These are phyloP conservation scores for Boloria selene DNA, from an alignment of 2,888 invertebrate species.

Conservation along the genomic window DNA sequence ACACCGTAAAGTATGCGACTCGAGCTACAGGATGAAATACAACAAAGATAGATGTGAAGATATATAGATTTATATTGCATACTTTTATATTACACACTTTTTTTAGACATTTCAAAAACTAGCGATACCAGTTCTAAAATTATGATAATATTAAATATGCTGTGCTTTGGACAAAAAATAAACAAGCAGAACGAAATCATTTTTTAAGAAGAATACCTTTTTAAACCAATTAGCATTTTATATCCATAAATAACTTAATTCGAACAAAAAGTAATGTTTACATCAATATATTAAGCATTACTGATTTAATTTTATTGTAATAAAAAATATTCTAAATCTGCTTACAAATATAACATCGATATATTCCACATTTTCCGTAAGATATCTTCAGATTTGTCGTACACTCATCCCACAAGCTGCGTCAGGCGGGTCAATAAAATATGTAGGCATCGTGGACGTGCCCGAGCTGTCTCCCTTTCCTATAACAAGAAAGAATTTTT, in stretches of 20 bases:
- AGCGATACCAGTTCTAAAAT: no score
- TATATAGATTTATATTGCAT: background rate
- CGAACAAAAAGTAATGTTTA: no score
- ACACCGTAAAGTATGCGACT: constrained; percentile 71
- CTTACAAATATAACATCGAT: background rate
- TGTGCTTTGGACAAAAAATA: no score
- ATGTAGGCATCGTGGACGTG: constrained; percentile 76
- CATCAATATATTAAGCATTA: no score
- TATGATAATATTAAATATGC: no score
- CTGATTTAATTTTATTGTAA: no score
- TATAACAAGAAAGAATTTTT: constrained; percentile 80
- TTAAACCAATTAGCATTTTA: no score
- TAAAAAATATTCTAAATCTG: no score
- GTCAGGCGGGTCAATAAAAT: constrained; percentile 71
- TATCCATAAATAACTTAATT: no score
- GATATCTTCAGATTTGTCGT: constrained; percentile 55
- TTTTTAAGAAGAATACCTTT: no score
- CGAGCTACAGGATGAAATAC: constrained; percentile 46
- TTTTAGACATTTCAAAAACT: background rate
- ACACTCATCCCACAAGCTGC: constrained; percentile 45
- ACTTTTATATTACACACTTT: background rate
- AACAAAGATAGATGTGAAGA: constrained; percentile 36
- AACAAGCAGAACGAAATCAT: no score
- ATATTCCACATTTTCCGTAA: constrained; percentile 3
- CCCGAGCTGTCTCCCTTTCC: constrained; percentile 65